Percentiles rank a stretch among this genome's conserved stretches.
phyloP scores from a whole-genome alignment of 2,113 vertebrate species.

The Pelobates fuscus region DNA sequence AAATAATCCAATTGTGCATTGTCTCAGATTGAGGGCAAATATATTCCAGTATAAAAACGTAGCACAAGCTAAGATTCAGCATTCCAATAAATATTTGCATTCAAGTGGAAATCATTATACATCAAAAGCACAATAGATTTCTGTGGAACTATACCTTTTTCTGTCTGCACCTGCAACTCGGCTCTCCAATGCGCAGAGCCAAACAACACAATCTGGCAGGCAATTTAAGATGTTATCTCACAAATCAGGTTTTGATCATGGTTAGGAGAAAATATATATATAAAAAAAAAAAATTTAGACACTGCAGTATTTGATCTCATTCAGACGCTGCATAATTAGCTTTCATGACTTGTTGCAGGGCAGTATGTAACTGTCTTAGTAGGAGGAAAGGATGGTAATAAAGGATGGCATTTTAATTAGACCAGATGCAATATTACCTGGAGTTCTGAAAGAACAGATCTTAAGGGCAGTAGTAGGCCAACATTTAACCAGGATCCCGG shows the following conservation, averaged over 20 bases:
- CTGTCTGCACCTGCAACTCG: conserved; percentile 8
- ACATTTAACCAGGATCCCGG: conserved; percentile 21
- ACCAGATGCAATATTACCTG: too few species aligned
- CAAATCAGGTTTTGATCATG: conserved; percentile 3
- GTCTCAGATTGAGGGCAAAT: too few species aligned
- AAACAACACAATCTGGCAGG: conserved; percentile 9
- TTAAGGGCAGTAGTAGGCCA: conserved; percentile 12
- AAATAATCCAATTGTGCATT: too few species aligned
- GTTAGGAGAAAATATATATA: neutral
- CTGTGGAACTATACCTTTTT: neutral
- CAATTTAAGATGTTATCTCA: neutral
- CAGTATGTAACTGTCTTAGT: too few species aligned
- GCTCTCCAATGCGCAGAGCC: neutral
- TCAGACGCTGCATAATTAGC: neutral
- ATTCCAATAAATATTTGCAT: conserved; percentile 1
- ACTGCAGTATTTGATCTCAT: conserved; percentile 13
- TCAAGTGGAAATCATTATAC: conserved; percentile 7
- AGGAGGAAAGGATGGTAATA: too few species aligned
- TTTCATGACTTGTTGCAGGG: neutral
- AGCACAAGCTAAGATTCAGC: too few species aligned
- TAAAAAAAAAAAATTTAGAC: neutral
- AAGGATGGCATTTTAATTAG: neutral
- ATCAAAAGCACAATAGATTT: neutral
- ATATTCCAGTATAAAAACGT: too few species aligned
- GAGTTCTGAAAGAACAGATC: neutral